These are phyloP conservation scores for Philaenus spumarius DNA, from an alignment of 1,140 invertebrate species.

Conservation along the genomic window DNA sequence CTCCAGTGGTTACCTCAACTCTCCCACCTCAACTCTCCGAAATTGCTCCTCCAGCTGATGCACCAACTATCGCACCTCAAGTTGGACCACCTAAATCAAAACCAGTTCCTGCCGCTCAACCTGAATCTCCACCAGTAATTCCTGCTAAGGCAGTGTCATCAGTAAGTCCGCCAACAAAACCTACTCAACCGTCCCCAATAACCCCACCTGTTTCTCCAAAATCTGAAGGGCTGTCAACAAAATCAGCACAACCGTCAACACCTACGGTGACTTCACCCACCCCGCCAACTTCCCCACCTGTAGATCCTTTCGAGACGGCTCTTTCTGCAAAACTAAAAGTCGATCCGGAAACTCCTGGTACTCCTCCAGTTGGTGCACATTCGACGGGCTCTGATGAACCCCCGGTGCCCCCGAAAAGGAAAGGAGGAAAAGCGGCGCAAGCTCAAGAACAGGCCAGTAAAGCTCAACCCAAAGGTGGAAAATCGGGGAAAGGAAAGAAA, in stretches of 20 bases:
- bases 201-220: not conserved
- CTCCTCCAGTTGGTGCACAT: slow-evolving; percentile 3
- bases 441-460: slow-evolving; percentile 8
- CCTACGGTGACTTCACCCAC: slow-evolving; percentile 13
- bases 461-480: slow-evolving; percentile 17
- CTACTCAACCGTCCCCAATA: too few species aligned
- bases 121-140: slow-evolving; percentile 2
- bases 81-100: too few species aligned
- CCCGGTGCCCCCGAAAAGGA: slow-evolving; percentile 43
- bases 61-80: too few species aligned
- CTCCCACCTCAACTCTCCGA: not conserved
- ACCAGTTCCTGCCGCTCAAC: not conserved
- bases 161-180: not conserved
- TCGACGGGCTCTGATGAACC: slow-evolving; percentile 24
- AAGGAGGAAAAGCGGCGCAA: slow-evolving; percentile 25
- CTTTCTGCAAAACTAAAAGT: slow-evolving; percentile 8
- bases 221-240: not conserved
- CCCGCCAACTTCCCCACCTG: slow-evolving; percentile 15
- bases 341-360: slow-evolving; percentile 10
- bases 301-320: slow-evolving; percentile 1
- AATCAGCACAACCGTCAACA: slow-evolving; percentile 8
- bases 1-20: not conserved
- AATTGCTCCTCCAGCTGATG: not conserved
- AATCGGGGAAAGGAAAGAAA: slow-evolving; percentile 20
- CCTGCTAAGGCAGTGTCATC: slow-evolving; percentile 4